Evolutionary conservation across 2,113 vertebrate species (phyloP).

Genomic region (Microtus ochrogaster): DNA sequence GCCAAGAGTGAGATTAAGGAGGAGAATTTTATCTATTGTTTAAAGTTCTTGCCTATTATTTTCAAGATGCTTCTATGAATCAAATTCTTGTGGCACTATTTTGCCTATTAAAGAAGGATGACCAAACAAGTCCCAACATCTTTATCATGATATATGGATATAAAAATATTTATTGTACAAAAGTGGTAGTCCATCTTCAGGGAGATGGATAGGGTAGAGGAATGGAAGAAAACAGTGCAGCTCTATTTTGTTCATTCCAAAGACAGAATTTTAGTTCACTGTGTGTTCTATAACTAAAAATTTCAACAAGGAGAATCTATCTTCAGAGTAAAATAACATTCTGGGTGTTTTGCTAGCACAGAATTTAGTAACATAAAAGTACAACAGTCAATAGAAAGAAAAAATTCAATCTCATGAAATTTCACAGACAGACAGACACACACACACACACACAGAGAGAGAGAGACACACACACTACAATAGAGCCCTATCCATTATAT

Average conservation of each 20-base stretch:
- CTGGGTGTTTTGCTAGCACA: conserved; percentile 17
- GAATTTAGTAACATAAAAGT: conserved; percentile 50
- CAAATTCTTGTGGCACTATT: not conserved
- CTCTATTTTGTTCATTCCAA: conserved; percentile 38
- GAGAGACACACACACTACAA: not conserved
- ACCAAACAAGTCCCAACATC: not conserved
- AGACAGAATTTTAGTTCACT: conserved; percentile 47
- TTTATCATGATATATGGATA: not conserved
- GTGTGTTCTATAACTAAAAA: conserved; percentile 52
- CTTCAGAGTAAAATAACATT: conserved; percentile 70
- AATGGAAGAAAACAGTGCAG: not conserved
- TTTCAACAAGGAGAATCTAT: conserved; percentile 67
- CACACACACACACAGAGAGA: too few relatives aligned
- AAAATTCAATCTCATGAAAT: conserved; percentile 70
- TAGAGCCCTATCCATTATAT: not conserved
- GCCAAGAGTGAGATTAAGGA: not conserved
- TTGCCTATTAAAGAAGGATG: not conserved
- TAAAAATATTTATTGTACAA: not conserved
- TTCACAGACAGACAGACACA: not conserved
- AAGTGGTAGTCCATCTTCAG: not conserved
- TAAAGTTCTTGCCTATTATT: not conserved
- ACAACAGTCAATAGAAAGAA: conserved; percentile 50
- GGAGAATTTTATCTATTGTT: not conserved
- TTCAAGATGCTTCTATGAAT: not conserved
- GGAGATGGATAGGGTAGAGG: not conserved